Evolutionary conservation across 2,888 invertebrate species (phyloP), one percentile per base, ranked within the genome.

Genomic region (Lycaena phlaeas): DNA sequence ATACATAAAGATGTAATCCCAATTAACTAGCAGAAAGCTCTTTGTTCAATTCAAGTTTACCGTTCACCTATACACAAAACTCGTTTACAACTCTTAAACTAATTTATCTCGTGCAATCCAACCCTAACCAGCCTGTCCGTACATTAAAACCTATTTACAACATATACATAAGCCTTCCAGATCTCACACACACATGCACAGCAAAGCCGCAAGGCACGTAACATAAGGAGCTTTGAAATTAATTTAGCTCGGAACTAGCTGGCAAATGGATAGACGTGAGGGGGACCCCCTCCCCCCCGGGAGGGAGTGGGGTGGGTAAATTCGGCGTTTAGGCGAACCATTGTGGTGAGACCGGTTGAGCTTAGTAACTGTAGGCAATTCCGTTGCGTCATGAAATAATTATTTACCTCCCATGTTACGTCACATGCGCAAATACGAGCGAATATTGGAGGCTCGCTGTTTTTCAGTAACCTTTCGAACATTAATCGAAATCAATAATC

Each of bases 141-240:
- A 68, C 68, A 65, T 68, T 66, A 46, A 56, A 56, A 51, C 61
- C 56, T 61, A 61, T 59, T 59, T 61, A 68, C 57, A 58, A 56
- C 51, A 52, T 56, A 54, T 54, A 62, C 50, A 77, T 79, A 79
- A 82, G 78, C 82, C 77, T 77, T 75, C 71, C 68, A 55, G 69
- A 70, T 64, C 52, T 59, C 55, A 65, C 77, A 45, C 79, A 78
- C 79, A 81, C 78, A 76, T 55, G 49, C 56, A 61, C 41, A 58
- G 56, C 58, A 77, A 82, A 82, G 81, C 84, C 84, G 78, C 82
- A 84, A 81, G 82, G 84, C 81, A 82, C 84, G 84, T 81, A 84
- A 81, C 84, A 79, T 84, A 84, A 84, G 84, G 82, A 82, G 84
- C 84, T 84, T 84, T 78, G 82, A 84, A 84, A 84, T 84, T 84